Evolutionary conservation across 2,888 invertebrate genomes (phyloP), one percentile per base, ranked within the genome.

Genomic region (Andrena fulva): DNA sequence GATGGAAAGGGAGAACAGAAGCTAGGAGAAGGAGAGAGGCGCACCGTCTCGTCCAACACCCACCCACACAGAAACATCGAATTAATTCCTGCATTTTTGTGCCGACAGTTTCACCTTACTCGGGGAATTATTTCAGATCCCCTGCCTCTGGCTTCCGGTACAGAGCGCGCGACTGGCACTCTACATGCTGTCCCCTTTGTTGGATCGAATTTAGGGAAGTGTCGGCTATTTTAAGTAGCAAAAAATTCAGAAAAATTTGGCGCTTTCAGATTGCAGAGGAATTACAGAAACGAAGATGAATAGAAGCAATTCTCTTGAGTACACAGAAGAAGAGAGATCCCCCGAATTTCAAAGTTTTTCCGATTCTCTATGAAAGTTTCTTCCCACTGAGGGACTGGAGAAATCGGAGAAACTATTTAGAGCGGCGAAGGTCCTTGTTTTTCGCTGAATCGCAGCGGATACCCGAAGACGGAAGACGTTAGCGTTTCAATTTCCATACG

Each of bases 71-170:
- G 27, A 33, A 27, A 20, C 52, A 20, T 62, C 71, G 77, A 64
- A 83, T 83, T 83, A 83, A 82, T 83, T 83, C 82, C 62, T 4
- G 8, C 42, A 77, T 71, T 83, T 77, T 82, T 83, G 73, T 56
- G 35, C 77, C 31, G 48, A 16, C 52, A 69, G 82, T 76, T 81
- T 81, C 82, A 59, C 76, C 76, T 82, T 82, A 81, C 82, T 29
- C 68, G 68, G 29, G 74, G 71, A 75, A 75, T 75, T 81, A 82
- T 80, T 82, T 50, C 62, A 48, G 74, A 56, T 67, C 60, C 33
- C 29, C 56, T 42, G 33, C 52, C 52, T 50, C 27, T 59, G 54
- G 68, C 35, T 80, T 81, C 80, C 81, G 73, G 74, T 81, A 74
- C 74, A 80, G 74, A 81, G 42, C 60, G 52, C 8, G 54, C 63